Evolutionary conservation across 2,888 invertebrate species (phyloP), one percentile per base, ranked within the genome.

Genomic region (Copidosoma aretas): DNA sequence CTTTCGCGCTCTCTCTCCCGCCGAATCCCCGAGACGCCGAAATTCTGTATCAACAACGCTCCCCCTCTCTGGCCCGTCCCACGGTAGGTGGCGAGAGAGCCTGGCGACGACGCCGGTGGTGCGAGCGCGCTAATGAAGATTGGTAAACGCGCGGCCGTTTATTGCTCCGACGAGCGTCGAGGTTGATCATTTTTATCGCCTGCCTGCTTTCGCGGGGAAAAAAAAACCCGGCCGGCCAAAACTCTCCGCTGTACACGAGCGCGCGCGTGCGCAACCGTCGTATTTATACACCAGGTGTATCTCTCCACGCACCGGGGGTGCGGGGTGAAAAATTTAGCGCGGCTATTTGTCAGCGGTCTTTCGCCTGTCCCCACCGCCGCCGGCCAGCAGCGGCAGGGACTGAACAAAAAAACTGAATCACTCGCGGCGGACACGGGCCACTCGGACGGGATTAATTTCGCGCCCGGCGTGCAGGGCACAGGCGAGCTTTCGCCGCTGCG

Each of bases 121-220:
- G 32, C 43, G 15, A 46, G 12, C 17, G 41, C 60, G 61, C 56
- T 67, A 67, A 67, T 67, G 67, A 67, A 67, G 61, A 67, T 67
- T 67, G 61, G 61, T 43, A 52, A 53, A 54, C 60, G 19, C 60
- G 19, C 61, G 12, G 24, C 24, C 54, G 66, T 60, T 60, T 60
- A 60, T 66, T 66, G 39, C 60, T 58, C 32, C 24, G 41, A 46
- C 65, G 52, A 52, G 52, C 52, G 52, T 56, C 21, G 22, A 10
- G 41, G 15, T 59, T 25, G 49, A 61, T 49, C 41, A 53, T 61
- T 61, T 59, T 59, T 24, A 46, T 59, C 46, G 46, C 32, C 21
- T 41, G 22, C 58, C n/a, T 39, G 12, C n/a, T 17, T 5, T 15
- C 1, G 10, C 41, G 21, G 3, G 21, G 41, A 41, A n/a, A 46